Base-by-base conservation (phyloP, 1,140 invertebrate species). In the Hermetia illucens region DNA sequence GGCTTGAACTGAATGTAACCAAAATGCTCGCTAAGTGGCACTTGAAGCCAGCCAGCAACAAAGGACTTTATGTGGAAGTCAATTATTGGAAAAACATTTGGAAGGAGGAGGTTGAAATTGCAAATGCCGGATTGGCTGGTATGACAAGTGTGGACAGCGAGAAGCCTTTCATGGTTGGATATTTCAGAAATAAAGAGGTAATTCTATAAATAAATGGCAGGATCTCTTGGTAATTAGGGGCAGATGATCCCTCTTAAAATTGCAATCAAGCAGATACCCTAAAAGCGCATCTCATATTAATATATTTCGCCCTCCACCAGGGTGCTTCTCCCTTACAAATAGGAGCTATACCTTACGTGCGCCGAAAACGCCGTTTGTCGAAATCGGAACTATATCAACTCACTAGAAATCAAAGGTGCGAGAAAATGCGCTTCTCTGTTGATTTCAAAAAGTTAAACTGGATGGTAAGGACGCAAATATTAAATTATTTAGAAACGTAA, bases 381-480 rank as follows among this genome's bases (percentile, higher is more conserved):
- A n/a, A n/a, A n/a, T n/a, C n/a, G n/a, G n/a, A n/a, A n/a, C 1
- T 51, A 51, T 6, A 32, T 16, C 5, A 32, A 13, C 6, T 6
- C 6, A 32, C 31, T 41, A 46, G 18, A 41, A 42, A 8, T 52
- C 55, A 5, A 54, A 54, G 16, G 35, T 58, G 55, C 30, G 52
- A 56, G 25, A 51, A 53, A n/a, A 46, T 55, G 10, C 58, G 56
- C 21, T 58, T 58, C 21, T 56, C 55, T 0, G 49, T 58, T 34
- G 50, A 58, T 41, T 58, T 58, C 24, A 53, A 52, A 37, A 50
- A 58, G 35, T 44, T 58, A 35, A 48, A 53, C 15, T 55, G 55
- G 55, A 48, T 56, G 24, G 24, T 27, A 27, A 27, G 13, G 24
- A 13, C 13, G 24, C 24, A 27, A 27, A 27, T 27, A 9, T 9